Evolutionary conservation across 2,888 invertebrate species (phyloP).

Genomic region (Philereme transversata): DNA sequence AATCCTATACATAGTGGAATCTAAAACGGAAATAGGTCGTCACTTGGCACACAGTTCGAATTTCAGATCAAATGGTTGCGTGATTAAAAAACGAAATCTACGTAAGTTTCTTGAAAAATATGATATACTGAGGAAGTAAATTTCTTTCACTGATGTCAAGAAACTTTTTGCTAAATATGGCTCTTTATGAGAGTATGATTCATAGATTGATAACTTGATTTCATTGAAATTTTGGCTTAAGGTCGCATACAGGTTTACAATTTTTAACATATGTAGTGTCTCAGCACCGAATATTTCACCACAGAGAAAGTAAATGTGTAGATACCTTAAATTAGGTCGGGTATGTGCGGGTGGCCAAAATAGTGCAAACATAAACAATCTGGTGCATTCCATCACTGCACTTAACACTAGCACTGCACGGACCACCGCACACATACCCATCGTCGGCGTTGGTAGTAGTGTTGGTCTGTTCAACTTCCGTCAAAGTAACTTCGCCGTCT

Average conservation of each 20-base stretch:
- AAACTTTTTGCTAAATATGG: too few relatives aligned
- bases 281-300: not conserved
- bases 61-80: constrained; percentile 17
- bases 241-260: constrained; percentile 17
- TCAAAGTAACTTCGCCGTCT: constrained; percentile 92
- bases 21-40: constrained; percentile 33
- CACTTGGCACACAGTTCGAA: constrained; percentile 22
- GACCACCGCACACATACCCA: constrained; percentile 93
- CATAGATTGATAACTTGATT: constrained; percentile 12
- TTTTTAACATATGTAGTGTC: not conserved
- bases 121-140: not conserved
- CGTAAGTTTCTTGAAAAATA: not conserved
- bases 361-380: constrained; percentile 49
- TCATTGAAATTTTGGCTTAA: constrained; percentile 22
- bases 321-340: constrained; percentile 82
- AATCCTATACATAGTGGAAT: constrained; percentile 20
- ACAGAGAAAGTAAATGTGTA: constrained; percentile 36
- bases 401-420: constrained; percentile 49
- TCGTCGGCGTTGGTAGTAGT: constrained; percentile 86
- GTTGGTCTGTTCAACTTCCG: constrained; percentile 89
- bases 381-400: constrained; percentile 44
- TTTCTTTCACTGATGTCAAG: not conserved
- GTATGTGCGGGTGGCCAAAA: constrained; percentile 82
- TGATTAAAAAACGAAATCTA: not conserved
- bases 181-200: too few relatives aligned